Conservation (phyloP, 2,888 invertebrate genomes). For the Ophioninae sp. region DNA sequence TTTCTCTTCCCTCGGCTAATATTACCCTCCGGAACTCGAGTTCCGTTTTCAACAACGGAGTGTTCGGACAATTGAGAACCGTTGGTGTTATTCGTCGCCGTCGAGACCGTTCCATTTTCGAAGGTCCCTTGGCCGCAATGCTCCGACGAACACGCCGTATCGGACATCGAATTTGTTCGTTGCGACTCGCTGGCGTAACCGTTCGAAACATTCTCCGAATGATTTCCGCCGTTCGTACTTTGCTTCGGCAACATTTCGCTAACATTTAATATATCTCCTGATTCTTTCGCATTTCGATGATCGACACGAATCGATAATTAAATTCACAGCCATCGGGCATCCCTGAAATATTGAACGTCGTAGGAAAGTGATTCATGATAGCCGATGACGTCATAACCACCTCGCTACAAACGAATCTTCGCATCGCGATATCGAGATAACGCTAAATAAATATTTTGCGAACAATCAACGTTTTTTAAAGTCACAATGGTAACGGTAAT, state of each 20-base stretch:
- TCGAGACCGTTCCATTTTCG: constrained; percentile 41
- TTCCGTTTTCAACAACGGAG: constrained; percentile 36
- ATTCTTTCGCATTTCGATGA: not conserved
- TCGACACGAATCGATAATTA: not conserved
- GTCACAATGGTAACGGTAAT: not conserved
- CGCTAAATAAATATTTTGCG: not conserved
- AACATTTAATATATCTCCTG: constrained; percentile 41
- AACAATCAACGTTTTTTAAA: not conserved
- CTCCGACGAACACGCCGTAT: not conserved
- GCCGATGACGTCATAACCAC: constrained; percentile 28
- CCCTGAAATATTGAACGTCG: not conserved
- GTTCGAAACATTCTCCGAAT: constrained; percentile 43
- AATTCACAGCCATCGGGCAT: not conserved
- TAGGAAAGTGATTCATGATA: constrained; percentile 36
- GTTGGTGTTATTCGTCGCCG: not conserved
- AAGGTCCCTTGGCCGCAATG: not conserved
- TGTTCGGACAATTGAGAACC: not conserved
- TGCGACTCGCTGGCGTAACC: constrained; percentile 23
- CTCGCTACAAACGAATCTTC: not conserved
- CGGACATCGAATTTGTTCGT: constrained; percentile 8
- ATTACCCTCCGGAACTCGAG: not conserved
- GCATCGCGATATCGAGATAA: not conserved
- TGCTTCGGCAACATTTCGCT: constrained; percentile 54
- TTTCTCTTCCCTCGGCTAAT: constrained; percentile 3
- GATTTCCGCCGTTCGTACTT: constrained; percentile 45